Evolutionary conservation across 2,888 invertebrate genomes (phyloP).

Genomic region (Bibio marci): DNA sequence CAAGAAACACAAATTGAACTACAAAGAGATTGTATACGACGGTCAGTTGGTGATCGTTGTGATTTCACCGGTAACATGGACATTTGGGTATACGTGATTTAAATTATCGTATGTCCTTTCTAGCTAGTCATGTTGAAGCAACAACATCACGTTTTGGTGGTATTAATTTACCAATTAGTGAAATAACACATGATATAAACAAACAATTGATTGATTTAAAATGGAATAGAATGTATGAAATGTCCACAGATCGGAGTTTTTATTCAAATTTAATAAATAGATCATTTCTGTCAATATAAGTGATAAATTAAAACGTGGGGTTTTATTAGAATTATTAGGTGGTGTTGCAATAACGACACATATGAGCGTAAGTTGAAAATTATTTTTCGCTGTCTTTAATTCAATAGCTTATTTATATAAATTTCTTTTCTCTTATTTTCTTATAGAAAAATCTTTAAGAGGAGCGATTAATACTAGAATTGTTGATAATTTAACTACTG

Average conservation of each 20-base stretch:
- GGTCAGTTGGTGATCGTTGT: conserved; percentile 73
- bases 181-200: conserved; percentile 81
- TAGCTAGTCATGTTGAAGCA: conserved; percentile 81
- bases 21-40: conserved; percentile 90
- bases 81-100: conserved; percentile 74
- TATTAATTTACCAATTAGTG: conserved; percentile 65
- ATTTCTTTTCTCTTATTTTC: conserved; percentile 9
- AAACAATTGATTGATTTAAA: conserved; percentile 87
- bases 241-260: conserved; percentile 86
- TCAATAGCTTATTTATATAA: conserved; percentile 3
- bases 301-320: conserved; percentile 85
- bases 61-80: conserved; percentile 77
- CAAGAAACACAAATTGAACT: conserved; percentile 96
- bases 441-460: conserved; percentile 64
- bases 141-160: conserved; percentile 80
- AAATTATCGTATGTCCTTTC: conserved; percentile 72
- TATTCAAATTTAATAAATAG: conserved; percentile 80
- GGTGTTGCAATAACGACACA: conserved; percentile 89
- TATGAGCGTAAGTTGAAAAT: conserved; percentile 42
- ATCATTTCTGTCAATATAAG: conserved; percentile 94
- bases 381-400: conserved; percentile 2
- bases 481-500: conserved; percentile 97
- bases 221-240: conserved; percentile 89
- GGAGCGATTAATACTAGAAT: conserved; percentile 97
- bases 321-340: conserved; percentile 89